Percentiles rank a stretch among this genome's conserved stretches.
These are phyloP conservation scores for Holacanthella duospinosa DNA, from an alignment of 2,888 invertebrate species.

Conservation along the genomic window DNA sequence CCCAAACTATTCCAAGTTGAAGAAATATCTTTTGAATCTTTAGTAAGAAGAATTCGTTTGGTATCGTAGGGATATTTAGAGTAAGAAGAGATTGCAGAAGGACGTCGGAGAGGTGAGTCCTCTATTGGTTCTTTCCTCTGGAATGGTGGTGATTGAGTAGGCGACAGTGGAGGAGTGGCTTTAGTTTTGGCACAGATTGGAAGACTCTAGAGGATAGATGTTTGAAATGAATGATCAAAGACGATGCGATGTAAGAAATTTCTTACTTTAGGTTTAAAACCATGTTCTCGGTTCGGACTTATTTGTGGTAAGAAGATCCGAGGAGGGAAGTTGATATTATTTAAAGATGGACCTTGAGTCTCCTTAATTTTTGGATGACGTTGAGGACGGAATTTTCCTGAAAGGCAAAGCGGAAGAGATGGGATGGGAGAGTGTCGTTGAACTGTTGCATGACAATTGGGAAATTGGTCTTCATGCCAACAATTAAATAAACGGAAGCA, in stretches of 20 bases:
- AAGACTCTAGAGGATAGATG: neutral
- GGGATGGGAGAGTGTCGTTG: neutral
- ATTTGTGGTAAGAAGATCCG: neutral
- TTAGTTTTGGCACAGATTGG: neutral
- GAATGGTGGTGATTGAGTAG: neutral
- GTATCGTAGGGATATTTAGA: conserved; percentile 40
- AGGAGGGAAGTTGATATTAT: neutral
- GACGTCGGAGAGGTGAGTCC: neutral
- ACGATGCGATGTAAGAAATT: neutral
- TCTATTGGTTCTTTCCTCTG: neutral
- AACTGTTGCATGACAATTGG: neutral
- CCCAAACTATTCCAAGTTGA: conserved; percentile 47
- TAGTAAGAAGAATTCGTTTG: conserved; percentile 48
- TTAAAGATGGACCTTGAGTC: neutral
- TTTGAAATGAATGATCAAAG: neutral
- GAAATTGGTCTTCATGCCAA: neutral
- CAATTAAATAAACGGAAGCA: neutral
- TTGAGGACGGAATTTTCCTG: neutral
- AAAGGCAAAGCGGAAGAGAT: neutral
- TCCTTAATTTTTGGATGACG: too few species aligned
- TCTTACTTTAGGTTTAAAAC: neutral
- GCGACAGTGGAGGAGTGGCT: neutral
- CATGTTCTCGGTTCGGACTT: neutral
- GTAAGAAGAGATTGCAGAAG: neutral
- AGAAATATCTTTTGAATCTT: conserved; percentile 49